phyloP scores from a whole-genome alignment of 2,113 vertebrate species.

The Crotalus horridus region DNA sequence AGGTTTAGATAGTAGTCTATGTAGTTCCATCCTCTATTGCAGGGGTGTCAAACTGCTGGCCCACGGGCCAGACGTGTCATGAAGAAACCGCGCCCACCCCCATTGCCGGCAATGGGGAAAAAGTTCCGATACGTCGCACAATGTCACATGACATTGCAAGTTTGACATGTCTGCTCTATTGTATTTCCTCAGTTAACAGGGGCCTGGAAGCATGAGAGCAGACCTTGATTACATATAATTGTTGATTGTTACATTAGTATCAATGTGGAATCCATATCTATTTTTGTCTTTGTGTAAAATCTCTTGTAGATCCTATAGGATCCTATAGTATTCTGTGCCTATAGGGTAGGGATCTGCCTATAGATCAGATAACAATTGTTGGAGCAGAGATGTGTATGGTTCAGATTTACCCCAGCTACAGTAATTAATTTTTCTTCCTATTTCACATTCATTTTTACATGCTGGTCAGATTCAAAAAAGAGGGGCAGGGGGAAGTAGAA shows the following conservation, averaged over 20 bases:
- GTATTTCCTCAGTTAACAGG: neutral
- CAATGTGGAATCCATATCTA: neutral
- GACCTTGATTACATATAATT: neutral
- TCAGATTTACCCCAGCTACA: neutral
- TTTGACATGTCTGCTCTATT: no score
- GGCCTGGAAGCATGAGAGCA: neutral
- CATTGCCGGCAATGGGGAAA: no score
- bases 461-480: neutral
- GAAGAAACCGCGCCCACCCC: no score
- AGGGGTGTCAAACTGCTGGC: no score
- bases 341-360: neutral
- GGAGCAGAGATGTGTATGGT: neutral
- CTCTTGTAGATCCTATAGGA: rapidly evolving
- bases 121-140: no score
- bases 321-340: neutral
- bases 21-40: neutral
- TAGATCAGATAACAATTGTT: neutral
- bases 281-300: rapidly evolving
- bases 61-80: no score
- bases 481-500: no score
- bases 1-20: neutral
- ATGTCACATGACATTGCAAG: no score
- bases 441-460: neutral
- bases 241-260: neutral
- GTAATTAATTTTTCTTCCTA: neutral